Evolutionary conservation across 2,888 invertebrate genomes (phyloP).

Genomic region (Lasioglossum morio): DNA sequence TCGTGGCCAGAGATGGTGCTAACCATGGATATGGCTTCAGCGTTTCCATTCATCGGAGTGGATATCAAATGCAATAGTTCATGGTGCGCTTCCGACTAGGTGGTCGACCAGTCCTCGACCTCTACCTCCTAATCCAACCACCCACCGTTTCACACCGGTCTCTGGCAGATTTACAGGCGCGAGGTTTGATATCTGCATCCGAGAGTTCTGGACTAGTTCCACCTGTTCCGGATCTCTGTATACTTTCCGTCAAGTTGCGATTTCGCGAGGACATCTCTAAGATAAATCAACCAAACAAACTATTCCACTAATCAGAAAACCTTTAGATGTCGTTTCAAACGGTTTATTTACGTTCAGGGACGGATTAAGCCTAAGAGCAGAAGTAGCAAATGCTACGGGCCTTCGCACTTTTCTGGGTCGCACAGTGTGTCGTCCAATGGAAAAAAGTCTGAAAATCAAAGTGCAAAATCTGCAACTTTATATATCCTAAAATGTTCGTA

Average conservation of each 20-base stretch:
- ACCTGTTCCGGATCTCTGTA: conserved; percentile 59
- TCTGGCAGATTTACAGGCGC: conserved; percentile 72
- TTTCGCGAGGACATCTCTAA: conserved; percentile 16
- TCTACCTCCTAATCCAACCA: conserved; percentile 70
- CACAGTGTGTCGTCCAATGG: too few species aligned
- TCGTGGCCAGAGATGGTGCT: conserved; percentile 67
- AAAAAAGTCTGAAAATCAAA: too few species aligned
- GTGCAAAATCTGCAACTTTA: too few species aligned
- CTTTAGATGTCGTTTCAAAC: neutral
- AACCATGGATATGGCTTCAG: conserved; percentile 71
- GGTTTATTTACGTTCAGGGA: neutral
- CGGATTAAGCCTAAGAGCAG: too few species aligned
- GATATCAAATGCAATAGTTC: conserved; percentile 84
- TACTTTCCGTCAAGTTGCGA: conserved; percentile 59
- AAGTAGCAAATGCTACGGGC: too few species aligned
- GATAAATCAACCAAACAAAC: conserved; percentile 44
- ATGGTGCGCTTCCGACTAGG: conserved; percentile 76
- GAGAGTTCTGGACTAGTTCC: conserved; percentile 61
- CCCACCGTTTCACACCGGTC: conserved; percentile 70
- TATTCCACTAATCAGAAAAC: conserved; percentile 25
- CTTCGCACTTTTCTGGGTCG: too few species aligned
- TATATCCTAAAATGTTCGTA: too few species aligned
- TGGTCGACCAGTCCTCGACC: conserved; percentile 76
- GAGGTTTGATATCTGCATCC: conserved; percentile 71
- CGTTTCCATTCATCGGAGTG: conserved; percentile 81